Conservation (phyloP, 2,113 vertebrate species). For the Boleophthalmus pectinirostris region DNA sequence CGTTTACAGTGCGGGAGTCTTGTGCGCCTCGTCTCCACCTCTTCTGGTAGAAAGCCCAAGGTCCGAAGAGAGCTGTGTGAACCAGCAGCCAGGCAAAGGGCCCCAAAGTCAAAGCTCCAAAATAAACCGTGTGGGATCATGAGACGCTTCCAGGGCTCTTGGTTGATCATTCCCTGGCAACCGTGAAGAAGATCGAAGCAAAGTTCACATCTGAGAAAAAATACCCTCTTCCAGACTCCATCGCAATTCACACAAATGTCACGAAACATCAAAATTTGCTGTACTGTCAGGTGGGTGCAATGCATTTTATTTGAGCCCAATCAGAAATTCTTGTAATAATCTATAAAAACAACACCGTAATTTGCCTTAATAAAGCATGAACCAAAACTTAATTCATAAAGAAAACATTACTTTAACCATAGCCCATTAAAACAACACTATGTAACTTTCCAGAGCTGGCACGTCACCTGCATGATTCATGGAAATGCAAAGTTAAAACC, state of each 20-base stretch:
- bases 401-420: too few species aligned
- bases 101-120: constrained; percentile 33
- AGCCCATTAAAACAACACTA: too few species aligned
- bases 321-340: constrained; percentile 9
- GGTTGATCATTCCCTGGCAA: constrained; percentile 22
- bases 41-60: constrained; percentile 22
- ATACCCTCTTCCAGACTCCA: constrained; percentile 43
- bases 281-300: constrained; percentile 51
- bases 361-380: too few species aligned
- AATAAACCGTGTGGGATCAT: constrained; percentile 41
- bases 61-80: constrained; percentile 41
- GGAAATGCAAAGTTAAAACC: too few species aligned
- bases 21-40: constrained; percentile 33
- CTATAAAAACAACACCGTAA: too few species aligned
- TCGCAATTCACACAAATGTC: constrained; percentile 59
- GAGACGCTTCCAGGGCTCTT: constrained; percentile 34
- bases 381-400: too few species aligned
- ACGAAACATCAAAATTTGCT: constrained; percentile 60
- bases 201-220: constrained; percentile 49
- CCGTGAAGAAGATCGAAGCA: constrained; percentile 37
- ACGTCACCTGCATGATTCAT: too few species aligned
- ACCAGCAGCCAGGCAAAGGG: constrained; percentile 40
- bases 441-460: too few species aligned
- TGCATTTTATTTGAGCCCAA: constrained; percentile 26
- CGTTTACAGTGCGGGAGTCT: constrained; percentile 74